Conservation (phyloP, 2,113 vertebrate species). For the Erinaceus europaeus region DNA sequence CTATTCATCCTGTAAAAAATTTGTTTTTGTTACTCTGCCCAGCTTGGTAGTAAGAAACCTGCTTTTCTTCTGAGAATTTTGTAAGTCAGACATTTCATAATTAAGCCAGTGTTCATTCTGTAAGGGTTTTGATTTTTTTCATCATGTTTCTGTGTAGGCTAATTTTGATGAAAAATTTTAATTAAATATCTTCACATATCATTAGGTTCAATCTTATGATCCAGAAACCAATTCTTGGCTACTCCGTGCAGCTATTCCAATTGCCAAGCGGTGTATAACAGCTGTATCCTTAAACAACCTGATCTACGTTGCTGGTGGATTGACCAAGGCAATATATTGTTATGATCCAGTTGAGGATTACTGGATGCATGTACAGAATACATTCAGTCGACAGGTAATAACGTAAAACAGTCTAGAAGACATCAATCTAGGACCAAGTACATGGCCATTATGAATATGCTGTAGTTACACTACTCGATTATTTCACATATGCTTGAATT, state of each 20-base stretch:
- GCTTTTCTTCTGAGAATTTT: constrained; percentile 24
- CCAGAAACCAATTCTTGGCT: constrained; percentile 93
- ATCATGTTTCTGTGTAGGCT: constrained; percentile 13
- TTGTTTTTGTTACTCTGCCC: background rate
- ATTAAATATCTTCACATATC: constrained; percentile 50
- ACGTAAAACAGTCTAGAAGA: background rate
- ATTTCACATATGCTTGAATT: background rate
- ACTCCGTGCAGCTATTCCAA: constrained; percentile 95
- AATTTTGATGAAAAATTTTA: too few relatives aligned
- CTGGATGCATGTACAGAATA: constrained; percentile 98
- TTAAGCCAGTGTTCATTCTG: constrained; percentile 31
- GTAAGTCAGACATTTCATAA: background rate
- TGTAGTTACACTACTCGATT: background rate
- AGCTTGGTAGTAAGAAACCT: background rate
- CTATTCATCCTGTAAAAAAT: background rate
- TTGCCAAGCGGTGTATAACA: constrained; percentile 97
- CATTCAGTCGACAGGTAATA: constrained; percentile 95
- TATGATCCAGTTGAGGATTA: constrained; percentile 97
- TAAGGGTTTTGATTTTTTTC: constrained; percentile 23
- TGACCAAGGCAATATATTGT: constrained; percentile 97
- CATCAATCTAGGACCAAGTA: background rate
- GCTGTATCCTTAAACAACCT: constrained; percentile 96
- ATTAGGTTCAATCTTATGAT: constrained; percentile 97
- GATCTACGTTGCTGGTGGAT: constrained; percentile 96
- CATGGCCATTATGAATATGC: background rate